These are phyloP conservation scores for Colostygia pectinataria DNA, from an alignment of 2,888 invertebrate species.

Conservation along the genomic window DNA sequence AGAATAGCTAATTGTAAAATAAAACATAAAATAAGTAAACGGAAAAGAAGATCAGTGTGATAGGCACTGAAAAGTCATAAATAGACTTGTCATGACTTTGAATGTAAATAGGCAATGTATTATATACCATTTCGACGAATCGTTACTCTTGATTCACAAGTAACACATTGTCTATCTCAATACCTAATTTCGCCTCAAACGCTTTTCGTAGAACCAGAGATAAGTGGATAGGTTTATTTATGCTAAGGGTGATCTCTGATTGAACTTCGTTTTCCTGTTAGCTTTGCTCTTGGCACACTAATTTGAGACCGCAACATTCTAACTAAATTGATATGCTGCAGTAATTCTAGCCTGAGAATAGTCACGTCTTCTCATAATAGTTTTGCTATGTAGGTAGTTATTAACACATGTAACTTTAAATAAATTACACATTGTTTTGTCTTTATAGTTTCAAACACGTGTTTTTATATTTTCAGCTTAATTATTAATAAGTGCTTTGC, in stretches of 20 bases:
- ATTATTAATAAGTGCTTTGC: conserved; percentile 13
- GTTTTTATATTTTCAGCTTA: conserved; percentile 24
- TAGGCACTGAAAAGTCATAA: conserved; percentile 18
- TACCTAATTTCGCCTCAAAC: conserved; percentile 5
- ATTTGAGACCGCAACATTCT: conserved; percentile 33
- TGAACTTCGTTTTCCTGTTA: conserved; percentile 33
- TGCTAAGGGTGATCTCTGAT: conserved; percentile 26
- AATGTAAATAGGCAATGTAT: conserved; percentile 7
- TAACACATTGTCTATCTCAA: conserved; percentile 16
- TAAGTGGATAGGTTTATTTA: conserved; percentile 10
- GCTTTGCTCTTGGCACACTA: conserved; percentile 20
- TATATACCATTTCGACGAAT: conserved; percentile 17
- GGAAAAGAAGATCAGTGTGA: conserved; percentile 3
- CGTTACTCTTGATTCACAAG: conserved; percentile 22
- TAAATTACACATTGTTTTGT: conserved; percentile 28
- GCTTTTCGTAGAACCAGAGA: conserved; percentile 16
- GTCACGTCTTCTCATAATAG: conserved; percentile 35
- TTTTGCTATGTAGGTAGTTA: conserved; percentile 21
- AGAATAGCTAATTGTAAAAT: neutral
- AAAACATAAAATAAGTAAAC: conserved; percentile 1
- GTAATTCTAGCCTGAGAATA: conserved; percentile 28
- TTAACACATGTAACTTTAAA: conserved; percentile 30
- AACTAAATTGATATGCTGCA: conserved; percentile 30
- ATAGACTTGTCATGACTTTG: conserved; percentile 6
- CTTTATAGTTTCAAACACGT: conserved; percentile 27